Conservation (phyloP, 2,888 invertebrate species). For the Pachydiplax longipennis region DNA sequence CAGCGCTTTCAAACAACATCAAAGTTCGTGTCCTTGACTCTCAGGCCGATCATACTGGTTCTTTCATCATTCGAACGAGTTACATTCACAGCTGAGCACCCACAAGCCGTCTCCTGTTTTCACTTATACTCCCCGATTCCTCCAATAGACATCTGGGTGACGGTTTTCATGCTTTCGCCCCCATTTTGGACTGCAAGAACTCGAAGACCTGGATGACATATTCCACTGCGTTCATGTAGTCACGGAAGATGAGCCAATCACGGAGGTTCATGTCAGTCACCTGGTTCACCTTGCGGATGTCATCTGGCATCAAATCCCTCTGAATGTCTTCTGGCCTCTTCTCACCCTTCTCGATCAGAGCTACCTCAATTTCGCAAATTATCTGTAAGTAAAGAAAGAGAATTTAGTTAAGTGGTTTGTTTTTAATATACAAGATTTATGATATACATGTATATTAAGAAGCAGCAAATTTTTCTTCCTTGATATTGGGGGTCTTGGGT, state of each 20-base stretch:
- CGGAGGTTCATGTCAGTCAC: conserved; percentile 62
- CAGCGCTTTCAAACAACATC: no score
- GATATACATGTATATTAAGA: no score
- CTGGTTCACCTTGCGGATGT: conserved; percentile 56
- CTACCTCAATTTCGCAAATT: conserved; percentile 73
- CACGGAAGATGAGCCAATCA: conserved; percentile 70
- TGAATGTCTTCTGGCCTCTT: conserved; percentile 61
- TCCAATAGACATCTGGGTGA: neutral
- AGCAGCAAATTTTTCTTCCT: no score
- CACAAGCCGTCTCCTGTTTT: neutral
- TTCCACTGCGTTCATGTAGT: conserved; percentile 69
- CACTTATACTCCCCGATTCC: neutral
- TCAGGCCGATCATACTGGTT: neutral
- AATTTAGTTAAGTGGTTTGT: neutral
- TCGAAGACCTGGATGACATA: conserved; percentile 63
- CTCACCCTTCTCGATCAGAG: conserved; percentile 63
- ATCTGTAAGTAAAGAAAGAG: conserved; percentile 59
- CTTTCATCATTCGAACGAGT: no score
- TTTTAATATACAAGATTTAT: no score
- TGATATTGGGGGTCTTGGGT: no score
- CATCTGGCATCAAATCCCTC: conserved; percentile 60
- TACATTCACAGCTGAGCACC: neutral
- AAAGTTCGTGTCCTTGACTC: no score
- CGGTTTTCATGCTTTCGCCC: neutral
- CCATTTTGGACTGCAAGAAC: conserved; percentile 51